Evolutionary conservation across 1,140 invertebrate genomes (phyloP).

Genomic region (Proales similis): DNA sequence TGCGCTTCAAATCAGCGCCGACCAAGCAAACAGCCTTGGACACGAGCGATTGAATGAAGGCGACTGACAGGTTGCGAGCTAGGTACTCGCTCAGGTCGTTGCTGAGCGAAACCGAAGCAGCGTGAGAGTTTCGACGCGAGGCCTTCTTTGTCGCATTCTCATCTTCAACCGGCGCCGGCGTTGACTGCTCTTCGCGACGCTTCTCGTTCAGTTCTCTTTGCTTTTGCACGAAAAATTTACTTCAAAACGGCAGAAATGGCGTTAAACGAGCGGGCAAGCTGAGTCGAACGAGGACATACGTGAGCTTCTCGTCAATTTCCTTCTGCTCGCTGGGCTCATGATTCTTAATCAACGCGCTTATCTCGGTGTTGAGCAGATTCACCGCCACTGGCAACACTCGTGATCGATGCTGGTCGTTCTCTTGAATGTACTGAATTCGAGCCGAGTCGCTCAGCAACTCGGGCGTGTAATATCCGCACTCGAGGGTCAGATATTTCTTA

Average conservation of each 20-base stretch:
- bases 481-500: constrained; percentile 7
- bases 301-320: constrained; percentile 25
- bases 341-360: constrained; percentile 9
- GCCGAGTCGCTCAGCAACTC: constrained; percentile 12
- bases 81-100: too few relatives aligned
- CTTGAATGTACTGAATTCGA: constrained; percentile 32
- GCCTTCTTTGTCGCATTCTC: too few relatives aligned
- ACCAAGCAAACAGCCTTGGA: constrained; percentile 19
- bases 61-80: too few relatives aligned
- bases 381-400: not conserved
- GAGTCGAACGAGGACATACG: too few relatives aligned
- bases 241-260: too few relatives aligned
- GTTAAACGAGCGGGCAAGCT: too few relatives aligned
- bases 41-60: constrained; percentile 13
- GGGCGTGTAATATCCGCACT: not conserved
- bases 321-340: constrained; percentile 24
- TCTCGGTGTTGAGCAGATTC: constrained; percentile 17
- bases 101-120: too few relatives aligned
- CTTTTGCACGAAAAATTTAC: too few relatives aligned
- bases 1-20: not conserved
- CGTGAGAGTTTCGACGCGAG: too few relatives aligned
- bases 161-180: too few relatives aligned
- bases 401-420: constrained; percentile 11
- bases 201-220: too few relatives aligned
- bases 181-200: too few relatives aligned